Evolutionary conservation across 2,888 invertebrate genomes (phyloP), one percentile per base, ranked within the genome.

Genomic region (Agrotis ipsilon): DNA sequence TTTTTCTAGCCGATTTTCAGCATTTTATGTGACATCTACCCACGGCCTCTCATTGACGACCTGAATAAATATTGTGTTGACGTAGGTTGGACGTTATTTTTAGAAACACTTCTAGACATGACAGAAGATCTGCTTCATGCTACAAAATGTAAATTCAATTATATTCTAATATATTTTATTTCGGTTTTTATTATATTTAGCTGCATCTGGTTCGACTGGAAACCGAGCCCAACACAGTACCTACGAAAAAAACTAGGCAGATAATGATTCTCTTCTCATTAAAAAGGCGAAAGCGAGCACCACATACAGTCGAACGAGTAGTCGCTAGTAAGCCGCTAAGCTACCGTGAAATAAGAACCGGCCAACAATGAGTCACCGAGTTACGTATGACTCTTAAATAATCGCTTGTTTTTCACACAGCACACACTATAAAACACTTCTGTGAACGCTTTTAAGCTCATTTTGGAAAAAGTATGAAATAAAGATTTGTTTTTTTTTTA

Each of bases 341-440:
- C 90, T 88, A 89, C 92, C 93, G 92, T 94, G 94, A 94, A 95
- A 94, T 94, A 93, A 93, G 91, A 89, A 87, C 87, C 87, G 86
- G 85, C 87, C 85, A 86, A 92, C 90, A 91, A 91, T 92, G 90
- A 91, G 86, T 91, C 90, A 91, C 91, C 83, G 81, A 87, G 90
- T 92, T 92, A 91, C 90, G 91, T 92, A 87, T 88, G 87, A 87
- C 86, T 86, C 86, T 90, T 89, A 89, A 91, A 90, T 91, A 90
- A 86, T 84, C 77, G 80, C 79, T 81, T 80, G 80, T 83, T 86
- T 85, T 84, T 83, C 70, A 80, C 58, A 72, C 72, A 74, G 64
- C 67, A 61, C 64, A 57, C 68, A 63, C 64, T 80, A 39, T 39
- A 46, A 76, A 75, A 63, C 21, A 80, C 49, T 75, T 65, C 57